These are phyloP conservation scores for Heterotis niloticus DNA, from an alignment of 2,113 vertebrate species.

Conservation along the genomic window DNA sequence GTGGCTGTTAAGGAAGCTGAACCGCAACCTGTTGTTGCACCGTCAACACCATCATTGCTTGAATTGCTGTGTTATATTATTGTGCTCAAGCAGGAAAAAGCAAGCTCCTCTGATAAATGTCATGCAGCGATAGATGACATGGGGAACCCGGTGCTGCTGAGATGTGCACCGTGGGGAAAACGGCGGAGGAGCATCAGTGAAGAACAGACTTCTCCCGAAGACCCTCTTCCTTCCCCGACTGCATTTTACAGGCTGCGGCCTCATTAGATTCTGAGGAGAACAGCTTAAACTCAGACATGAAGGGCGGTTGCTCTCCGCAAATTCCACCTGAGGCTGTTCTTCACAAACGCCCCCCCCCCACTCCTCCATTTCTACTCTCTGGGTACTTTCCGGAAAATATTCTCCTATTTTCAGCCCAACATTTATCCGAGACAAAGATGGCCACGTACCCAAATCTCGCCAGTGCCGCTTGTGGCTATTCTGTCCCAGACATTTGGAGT, in stretches of 20 bases:
- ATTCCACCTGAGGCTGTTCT: constrained; percentile 5
- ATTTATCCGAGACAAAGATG: constrained; percentile 5
- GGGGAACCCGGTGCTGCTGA: background rate
- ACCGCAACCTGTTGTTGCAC: too few species aligned
- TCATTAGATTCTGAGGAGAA: constrained; percentile 8
- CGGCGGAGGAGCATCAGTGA: background rate
- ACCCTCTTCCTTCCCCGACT: background rate
- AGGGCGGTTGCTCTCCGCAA: background rate
- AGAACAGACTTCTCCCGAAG: background rate
- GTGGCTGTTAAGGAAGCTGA: too few species aligned
- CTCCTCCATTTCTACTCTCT: background rate
- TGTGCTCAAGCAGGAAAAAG: too few species aligned
- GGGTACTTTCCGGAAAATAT: background rate
- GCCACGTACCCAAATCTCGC: background rate
- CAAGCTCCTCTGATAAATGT: too few species aligned
- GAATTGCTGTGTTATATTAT: too few species aligned
- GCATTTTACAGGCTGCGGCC: background rate
- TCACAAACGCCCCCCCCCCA: background rate
- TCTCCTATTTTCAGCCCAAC: background rate
- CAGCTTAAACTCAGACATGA: constrained; percentile 18
- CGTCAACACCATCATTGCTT: too few species aligned
- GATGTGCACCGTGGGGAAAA: background rate
- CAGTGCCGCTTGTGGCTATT: background rate
- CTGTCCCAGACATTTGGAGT: background rate
- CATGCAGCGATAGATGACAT: too few species aligned